phyloP scores from a whole-genome alignment of 2,797 vertebrate genomes.

The Crenichthys baileyi region DNA sequence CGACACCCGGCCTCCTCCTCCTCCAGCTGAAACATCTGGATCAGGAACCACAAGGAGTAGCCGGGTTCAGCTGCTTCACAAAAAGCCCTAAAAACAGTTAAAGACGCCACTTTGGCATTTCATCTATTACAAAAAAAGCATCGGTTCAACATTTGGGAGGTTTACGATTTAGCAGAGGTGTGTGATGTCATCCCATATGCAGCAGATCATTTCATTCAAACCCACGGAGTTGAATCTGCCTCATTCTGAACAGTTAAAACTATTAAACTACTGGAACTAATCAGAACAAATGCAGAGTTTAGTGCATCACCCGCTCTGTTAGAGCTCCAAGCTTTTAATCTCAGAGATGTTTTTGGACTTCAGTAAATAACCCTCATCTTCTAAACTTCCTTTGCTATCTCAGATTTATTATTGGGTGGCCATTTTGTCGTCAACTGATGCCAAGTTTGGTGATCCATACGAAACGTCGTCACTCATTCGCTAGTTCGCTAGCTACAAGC shows the following conservation, averaged over 20 bases:
- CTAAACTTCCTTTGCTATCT: too few species aligned
- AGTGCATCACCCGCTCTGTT: neutral
- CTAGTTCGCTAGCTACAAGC: too few species aligned
- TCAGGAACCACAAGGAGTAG: constrained; percentile 28
- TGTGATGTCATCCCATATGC: neutral
- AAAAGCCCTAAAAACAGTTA: constrained; percentile 14
- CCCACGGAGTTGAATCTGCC: too few species aligned
- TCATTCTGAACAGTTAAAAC: too few species aligned
- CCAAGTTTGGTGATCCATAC: too few species aligned
- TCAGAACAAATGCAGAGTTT: too few species aligned
- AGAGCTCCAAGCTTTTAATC: neutral
- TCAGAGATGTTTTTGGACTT: neutral
- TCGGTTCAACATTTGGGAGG: constrained; percentile 16
- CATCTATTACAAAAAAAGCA: constrained; percentile 9
- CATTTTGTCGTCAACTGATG: too few species aligned
- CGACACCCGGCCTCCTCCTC: constrained; percentile 43
- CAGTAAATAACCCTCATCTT: neutral
- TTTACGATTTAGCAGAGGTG: neutral
- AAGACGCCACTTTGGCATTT: constrained; percentile 38
- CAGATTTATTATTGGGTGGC: too few species aligned
- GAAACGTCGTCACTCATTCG: too few species aligned
- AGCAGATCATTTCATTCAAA: too few species aligned
- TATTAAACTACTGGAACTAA: too few species aligned
- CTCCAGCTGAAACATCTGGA: constrained; percentile 21
- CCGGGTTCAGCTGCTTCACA: constrained; percentile 27